Base-by-base conservation (phyloP, 2,113 vertebrate species). In the Sminthopsis crassicaudata region DNA sequence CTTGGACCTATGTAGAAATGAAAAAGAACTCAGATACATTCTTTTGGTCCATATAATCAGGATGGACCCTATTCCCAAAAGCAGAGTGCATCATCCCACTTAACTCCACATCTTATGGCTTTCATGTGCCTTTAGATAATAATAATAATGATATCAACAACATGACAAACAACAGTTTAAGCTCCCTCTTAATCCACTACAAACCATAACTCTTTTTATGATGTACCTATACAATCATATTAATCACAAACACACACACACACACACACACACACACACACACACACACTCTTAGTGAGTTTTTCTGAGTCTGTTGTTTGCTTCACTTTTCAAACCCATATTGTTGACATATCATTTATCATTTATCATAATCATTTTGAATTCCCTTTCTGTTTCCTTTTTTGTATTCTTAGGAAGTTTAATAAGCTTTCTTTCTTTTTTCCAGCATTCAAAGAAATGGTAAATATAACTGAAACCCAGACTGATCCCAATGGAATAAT, bases 331-430 rank as follows among this genome's bases (percentile, higher is more conserved):
- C 90, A 93, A 96, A 95, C 57, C 96, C 96, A 90, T 84, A 42
- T 84, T 97, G 94, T 94, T 97, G 96, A 96, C 94, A 96, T 89
- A 57, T 52, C 53, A 94, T 97, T 97, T 97, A 94, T 97, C 97
- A 94, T 96, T 97, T 97, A 92, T 96, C 94, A 97, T 96, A 97
- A 57, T 93, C 92, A 50, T 89, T 94, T 97, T 94, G 88, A 95
- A 97, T 96, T 97, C 26, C 92, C 91, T 94, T 96, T 94, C 95
- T 95, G 90, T 53, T 50, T 96, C 54, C n/a, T n/a, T 96, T 95
- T 94, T 46, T 91, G 36, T 51, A 48, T 96, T 97, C 93, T 90
- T 90, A 30, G 90, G 84, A 97, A 97, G 94, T 96, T 76, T 97
- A 96, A 92, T 97, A 95, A 96, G 46, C 22, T 89, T 42, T 52